Evolutionary conservation across 2,888 invertebrate species (phyloP).

Genomic region (Nasonovia ribisnigri): DNA sequence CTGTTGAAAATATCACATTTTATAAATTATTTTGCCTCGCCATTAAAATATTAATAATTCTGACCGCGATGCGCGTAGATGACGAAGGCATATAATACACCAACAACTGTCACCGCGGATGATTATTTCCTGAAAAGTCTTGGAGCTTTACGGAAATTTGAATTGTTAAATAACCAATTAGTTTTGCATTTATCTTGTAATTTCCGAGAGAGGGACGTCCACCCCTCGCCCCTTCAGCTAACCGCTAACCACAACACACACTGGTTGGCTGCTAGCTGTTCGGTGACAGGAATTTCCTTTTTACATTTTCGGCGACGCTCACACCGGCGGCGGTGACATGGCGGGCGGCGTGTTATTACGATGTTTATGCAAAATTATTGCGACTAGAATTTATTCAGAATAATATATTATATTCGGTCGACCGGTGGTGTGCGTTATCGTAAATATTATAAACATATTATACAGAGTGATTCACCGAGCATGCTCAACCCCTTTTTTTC

Average conservation of each 20-base stretch:
- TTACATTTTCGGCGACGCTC: not conserved
- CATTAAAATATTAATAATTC: not conserved
- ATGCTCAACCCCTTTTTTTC: no score
- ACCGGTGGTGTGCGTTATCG: not conserved
- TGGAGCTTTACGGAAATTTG: not conserved
- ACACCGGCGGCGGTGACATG: not conserved
- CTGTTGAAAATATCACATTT: not conserved
- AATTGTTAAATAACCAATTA: conserved; percentile 30
- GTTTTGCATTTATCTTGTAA: conserved; percentile 6
- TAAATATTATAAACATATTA: not conserved
- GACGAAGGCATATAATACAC: not conserved
- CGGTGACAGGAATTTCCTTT: not conserved
- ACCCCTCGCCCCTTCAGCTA: no score
- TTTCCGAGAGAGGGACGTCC: not conserved
- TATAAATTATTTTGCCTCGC: not conserved
- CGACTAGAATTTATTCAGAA: conserved; percentile 22
- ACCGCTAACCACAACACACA: not conserved
- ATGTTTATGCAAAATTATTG: conserved; percentile 29
- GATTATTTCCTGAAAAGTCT: not conserved
- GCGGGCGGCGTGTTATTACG: not conserved
- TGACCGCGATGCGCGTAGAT: not conserved
- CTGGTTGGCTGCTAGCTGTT: not conserved
- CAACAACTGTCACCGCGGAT: not conserved
- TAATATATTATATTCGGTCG: not conserved
- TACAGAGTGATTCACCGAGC: no score